These are phyloP conservation scores for Perca fluviatilis DNA, from an alignment of 2,113 vertebrate genomes.

Conservation along the genomic window DNA sequence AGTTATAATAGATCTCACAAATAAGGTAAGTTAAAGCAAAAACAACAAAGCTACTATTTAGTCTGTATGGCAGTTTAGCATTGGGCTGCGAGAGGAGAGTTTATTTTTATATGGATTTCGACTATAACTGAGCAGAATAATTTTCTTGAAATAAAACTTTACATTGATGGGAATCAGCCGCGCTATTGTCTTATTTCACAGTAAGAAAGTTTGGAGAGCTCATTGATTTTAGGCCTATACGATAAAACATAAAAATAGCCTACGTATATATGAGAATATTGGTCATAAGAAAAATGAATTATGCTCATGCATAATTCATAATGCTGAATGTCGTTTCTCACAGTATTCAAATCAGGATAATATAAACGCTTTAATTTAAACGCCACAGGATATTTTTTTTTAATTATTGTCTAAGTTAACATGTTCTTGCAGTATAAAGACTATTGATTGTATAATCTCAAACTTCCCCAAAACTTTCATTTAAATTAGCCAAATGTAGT, in stretches of 20 bases:
- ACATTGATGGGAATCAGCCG: constrained; percentile 80
- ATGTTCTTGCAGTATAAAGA: neutral
- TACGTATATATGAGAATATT: neutral
- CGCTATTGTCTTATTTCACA: constrained; percentile 40
- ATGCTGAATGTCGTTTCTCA: neutral
- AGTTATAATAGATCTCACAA: constrained; percentile 78
- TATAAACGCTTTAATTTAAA: neutral
- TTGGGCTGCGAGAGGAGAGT: constrained; percentile 80
- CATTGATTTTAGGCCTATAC: constrained; percentile 7
- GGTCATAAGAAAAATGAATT: neutral
- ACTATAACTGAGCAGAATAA: constrained; percentile 87
- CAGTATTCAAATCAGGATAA: neutral
- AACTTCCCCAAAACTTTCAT: neutral
- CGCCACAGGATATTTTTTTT: neutral
- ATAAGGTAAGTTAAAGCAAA: constrained; percentile 84
- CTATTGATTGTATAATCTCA: constrained; percentile 1
- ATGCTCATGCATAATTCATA: constrained; percentile 13
- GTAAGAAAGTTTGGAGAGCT: neutral
- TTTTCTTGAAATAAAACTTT: constrained; percentile 94
- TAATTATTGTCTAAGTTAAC: neutral
- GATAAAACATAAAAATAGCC: neutral
- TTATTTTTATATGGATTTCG: constrained; percentile 95
- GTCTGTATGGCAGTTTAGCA: constrained; percentile 68
- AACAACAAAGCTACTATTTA: constrained; percentile 60
- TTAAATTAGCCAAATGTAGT: neutral